Base-by-base conservation (phyloP, 2,113 vertebrate species). In the Cyphomyrus plagiostoma region DNA sequence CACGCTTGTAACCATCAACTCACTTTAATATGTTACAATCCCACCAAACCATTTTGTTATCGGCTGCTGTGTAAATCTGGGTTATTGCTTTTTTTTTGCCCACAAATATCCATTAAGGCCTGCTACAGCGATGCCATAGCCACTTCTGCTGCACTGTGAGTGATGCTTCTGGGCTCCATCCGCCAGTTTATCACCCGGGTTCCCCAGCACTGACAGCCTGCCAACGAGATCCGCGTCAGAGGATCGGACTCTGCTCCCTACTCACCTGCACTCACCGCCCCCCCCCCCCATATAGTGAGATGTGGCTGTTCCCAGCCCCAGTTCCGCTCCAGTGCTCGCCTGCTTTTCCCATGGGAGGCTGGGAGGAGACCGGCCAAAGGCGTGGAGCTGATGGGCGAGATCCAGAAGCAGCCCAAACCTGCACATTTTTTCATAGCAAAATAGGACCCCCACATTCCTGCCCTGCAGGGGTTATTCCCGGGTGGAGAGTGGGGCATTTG, bases 131-230 rank as follows among this genome's bases (percentile, higher is more conserved):
- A 93, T 92, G 90, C 92, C 92, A 92, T 91, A 91, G 85, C 91
- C 92, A 92, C 90, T 89, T 89, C 92, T 77, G 53, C 90, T 89
- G 90, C 89, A 88, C 89, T 23, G 88, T 90, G 93, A 93, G 93
- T 93, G 88, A 86, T 66, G 58, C 7, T 50, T 88, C 89, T 89
- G 92, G 93, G 91, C 89, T 89, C 90, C 48, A 21, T 91, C 90
- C 91, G 91, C 92, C 90, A 87, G 92, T 89, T 90, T 90, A 91
- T 92, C 93, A 91, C 91, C 93, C 91, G 92, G 91, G 92, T 92
- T 88, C 53, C 56, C 35, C 35, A 11, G 56, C 53, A 30, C 87
- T 46, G 56, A 42, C 52, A 88, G 87, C 86, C 39, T 50, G 13
- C 86, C 53, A 62, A 62, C 26, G 56, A 88, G 87, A 88, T 88